phyloP scores from a whole-genome alignment of 1,140 invertebrate species.

The Halictus rubicundus region DNA sequence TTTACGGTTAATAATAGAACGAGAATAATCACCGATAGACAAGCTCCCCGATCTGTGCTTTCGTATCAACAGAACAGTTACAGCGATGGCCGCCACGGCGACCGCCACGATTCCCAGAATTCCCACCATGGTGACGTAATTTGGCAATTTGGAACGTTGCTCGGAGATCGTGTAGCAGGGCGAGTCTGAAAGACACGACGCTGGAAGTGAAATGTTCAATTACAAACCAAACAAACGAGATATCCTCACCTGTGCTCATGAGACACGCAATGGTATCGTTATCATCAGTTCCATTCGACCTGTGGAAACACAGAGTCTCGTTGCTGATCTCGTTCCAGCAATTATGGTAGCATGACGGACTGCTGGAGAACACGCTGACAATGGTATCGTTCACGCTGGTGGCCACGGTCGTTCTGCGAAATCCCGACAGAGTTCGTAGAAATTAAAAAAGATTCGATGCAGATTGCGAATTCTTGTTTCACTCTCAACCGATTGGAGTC shows the following conservation, averaged over 20 bases:
- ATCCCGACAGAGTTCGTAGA: background rate
- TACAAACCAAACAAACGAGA: background rate
- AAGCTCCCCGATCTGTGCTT: background rate
- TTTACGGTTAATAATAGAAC: too few species aligned
- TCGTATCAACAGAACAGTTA: background rate
- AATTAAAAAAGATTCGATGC: too few species aligned
- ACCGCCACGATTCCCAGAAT: background rate
- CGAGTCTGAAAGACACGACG: background rate
- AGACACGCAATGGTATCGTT: slow-evolving; percentile 41
- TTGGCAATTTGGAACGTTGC: background rate
- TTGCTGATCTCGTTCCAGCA: slow-evolving; percentile 38
- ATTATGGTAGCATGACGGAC: slow-evolving; percentile 16
- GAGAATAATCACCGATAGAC: background rate
- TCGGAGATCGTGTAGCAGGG: background rate
- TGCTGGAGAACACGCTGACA: slow-evolving; percentile 16
- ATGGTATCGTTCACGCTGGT: slow-evolving; percentile 22
- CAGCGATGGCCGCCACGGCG: too few species aligned
- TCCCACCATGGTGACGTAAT: background rate
- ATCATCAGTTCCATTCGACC: background rate
- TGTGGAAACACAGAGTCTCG: slow-evolving; percentile 30
- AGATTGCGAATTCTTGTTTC: too few species aligned
- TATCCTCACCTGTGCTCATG: slow-evolving; percentile 19
- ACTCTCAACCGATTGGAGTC: too few species aligned
- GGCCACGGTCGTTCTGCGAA: slow-evolving; percentile 25
- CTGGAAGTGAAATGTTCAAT: background rate